Evolutionary conservation across 2,797 vertebrate genomes (phyloP).

Genomic region (Muscicapa striata): DNA sequence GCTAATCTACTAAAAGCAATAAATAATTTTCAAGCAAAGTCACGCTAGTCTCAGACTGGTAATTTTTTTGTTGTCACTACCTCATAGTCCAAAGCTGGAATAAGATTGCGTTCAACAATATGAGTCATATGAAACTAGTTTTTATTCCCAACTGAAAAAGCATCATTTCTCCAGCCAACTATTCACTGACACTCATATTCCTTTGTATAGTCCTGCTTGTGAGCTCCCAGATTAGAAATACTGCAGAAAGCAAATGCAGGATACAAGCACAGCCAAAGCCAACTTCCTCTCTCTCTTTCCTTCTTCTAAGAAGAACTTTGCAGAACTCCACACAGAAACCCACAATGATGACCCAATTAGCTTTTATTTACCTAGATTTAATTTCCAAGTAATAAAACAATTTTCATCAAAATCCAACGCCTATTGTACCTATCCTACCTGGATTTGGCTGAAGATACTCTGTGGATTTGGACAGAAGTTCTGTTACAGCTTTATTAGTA

Average conservation of each 20-base stretch:
- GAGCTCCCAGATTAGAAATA: neutral
- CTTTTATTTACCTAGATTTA: neutral
- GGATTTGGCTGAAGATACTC: conserved; percentile 98
- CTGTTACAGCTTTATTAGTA: conserved; percentile 91
- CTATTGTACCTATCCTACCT: conserved; percentile 76
- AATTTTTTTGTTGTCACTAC: neutral
- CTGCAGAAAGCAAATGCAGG: neutral
- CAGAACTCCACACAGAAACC: neutral
- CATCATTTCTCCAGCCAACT: neutral
- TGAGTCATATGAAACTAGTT: neutral
- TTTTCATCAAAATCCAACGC: neutral
- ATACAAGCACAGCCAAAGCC: neutral
- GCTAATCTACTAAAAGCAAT: neutral
- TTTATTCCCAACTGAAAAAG: neutral
- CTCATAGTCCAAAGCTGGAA: neutral
- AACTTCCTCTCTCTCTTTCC: neutral
- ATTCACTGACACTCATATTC: neutral
- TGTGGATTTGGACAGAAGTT: conserved; percentile 90
- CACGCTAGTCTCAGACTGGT: neutral
- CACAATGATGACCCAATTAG: neutral
- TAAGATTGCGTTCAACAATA: neutral
- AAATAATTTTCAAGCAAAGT: neutral
- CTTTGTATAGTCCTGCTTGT: neutral
- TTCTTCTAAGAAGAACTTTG: neutral
- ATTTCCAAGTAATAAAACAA: neutral